A percentile compares a stretch with the other conserved stretches of the same genome.
These are phyloP conservation scores for Anguilla anguilla DNA, from an alignment of 2,797 vertebrate genomes.

Conservation along the genomic window DNA sequence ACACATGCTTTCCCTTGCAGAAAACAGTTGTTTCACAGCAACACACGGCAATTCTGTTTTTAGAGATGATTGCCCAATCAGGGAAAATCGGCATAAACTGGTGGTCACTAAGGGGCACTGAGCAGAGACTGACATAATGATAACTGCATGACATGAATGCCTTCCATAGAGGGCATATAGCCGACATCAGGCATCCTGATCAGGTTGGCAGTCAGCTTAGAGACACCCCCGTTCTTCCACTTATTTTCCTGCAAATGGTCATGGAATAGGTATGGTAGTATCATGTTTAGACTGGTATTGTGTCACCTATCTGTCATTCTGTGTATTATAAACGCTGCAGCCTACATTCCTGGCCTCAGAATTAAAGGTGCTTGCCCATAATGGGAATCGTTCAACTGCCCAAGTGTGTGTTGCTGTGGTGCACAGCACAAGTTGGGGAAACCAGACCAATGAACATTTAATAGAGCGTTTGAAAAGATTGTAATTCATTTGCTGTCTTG, in stretches of 20 bases:
- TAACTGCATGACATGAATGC: neutral
- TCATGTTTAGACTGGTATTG: neutral
- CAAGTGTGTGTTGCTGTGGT: neutral
- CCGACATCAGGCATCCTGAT: neutral
- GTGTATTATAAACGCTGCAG: neutral
- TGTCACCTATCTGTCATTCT: neutral
- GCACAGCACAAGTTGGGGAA: neutral
- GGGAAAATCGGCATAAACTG: neutral
- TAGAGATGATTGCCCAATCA: neutral
- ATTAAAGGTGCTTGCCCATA: neutral
- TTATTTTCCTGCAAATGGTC: neutral
- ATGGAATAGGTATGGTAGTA: neutral
- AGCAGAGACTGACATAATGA: neutral
- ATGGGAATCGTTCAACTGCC: neutral
- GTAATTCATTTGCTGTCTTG: neutral
- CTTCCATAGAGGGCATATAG: slow-evolving; percentile 14
- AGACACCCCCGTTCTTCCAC: neutral
- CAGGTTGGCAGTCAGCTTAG: neutral
- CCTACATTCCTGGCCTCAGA: neutral
- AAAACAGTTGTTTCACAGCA: neutral
- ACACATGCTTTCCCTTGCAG: neutral
- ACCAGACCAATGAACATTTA: neutral
- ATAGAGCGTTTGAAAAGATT: neutral
- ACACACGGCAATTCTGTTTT: neutral
- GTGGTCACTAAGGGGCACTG: slow-evolving; percentile 1